These are phyloP conservation scores for Diabrotica virgifera DNA, from an alignment of 1,140 invertebrate genomes.

Conservation along the genomic window DNA sequence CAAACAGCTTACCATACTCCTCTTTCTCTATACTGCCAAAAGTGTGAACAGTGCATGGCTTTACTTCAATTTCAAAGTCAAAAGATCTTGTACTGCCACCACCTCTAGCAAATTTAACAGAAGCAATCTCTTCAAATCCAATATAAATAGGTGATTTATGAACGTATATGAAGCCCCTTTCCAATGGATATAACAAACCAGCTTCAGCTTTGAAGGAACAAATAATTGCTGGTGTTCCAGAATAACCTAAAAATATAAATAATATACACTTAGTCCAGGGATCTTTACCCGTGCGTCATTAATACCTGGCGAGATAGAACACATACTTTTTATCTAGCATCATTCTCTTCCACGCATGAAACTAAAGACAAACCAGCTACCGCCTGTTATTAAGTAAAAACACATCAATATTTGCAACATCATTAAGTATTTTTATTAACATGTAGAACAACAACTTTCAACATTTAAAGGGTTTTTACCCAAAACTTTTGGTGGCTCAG, in stretches of 20 bases:
- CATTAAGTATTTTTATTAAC: too few species aligned
- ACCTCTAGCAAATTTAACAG: constrained; percentile 95
- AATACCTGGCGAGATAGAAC: too few species aligned
- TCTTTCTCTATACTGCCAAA: constrained; percentile 99
- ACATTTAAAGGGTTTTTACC: too few species aligned
- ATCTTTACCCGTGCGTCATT: too few species aligned
- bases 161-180: constrained; percentile 97
- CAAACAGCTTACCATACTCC: constrained; percentile 94
- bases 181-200: constrained; percentile 96
- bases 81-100: constrained; percentile 95
- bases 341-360: too few species aligned
- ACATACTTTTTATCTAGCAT: too few species aligned
- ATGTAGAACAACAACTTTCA: too few species aligned
- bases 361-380: too few species aligned
- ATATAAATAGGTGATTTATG: constrained; percentile 99
- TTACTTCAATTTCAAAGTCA: constrained; percentile 96
- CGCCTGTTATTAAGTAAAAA: too few species aligned
- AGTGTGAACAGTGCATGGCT: constrained; percentile 84
- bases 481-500: too few species aligned
- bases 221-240: constrained; percentile 85
- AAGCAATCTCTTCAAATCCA: constrained; percentile 93
- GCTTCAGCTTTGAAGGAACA: constrained; percentile 99
- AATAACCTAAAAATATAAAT: constrained; percentile 64
- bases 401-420: too few species aligned
- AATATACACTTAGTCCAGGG: too few species aligned